Conservation (phyloP, 1,140 invertebrate species). For the Calephelis nemesis region DNA sequence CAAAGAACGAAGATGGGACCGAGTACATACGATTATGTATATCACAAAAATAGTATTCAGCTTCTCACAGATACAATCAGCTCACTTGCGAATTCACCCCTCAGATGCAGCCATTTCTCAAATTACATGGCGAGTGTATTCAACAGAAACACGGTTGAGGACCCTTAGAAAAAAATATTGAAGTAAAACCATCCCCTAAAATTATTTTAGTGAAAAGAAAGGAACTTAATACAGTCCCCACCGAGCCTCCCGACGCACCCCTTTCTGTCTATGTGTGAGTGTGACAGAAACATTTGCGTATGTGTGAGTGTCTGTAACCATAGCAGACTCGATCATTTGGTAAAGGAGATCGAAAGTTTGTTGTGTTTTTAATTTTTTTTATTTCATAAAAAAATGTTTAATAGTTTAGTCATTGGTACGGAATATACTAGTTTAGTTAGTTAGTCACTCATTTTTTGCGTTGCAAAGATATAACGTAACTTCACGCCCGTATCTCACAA, state of each 20-base stretch:
- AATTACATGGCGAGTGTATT: slow-evolving; percentile 65
- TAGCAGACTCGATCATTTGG: slow-evolving; percentile 56
- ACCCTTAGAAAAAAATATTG: slow-evolving; percentile 71
- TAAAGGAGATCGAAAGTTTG: slow-evolving; percentile 43
- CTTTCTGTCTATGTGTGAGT: slow-evolving; percentile 42
- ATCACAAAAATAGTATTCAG: slow-evolving; percentile 7
- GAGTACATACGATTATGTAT: too few species aligned
- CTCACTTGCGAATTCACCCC: slow-evolving; percentile 59
- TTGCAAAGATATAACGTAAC: too few species aligned
- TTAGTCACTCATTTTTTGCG: too few species aligned
- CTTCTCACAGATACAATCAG: slow-evolving; percentile 50
- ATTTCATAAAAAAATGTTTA: too few species aligned
- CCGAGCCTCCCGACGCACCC: slow-evolving; percentile 66
- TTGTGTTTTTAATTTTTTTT: not conserved
- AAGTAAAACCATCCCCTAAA: slow-evolving; percentile 77
- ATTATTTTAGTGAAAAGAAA: slow-evolving; percentile 79
- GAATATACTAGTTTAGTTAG: too few species aligned
- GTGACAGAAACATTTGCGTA: slow-evolving; percentile 25
- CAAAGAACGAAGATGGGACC: too few species aligned
- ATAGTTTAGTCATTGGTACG: too few species aligned
- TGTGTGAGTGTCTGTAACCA: slow-evolving; percentile 65
- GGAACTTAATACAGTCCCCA: slow-evolving; percentile 78
- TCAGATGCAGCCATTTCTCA: slow-evolving; percentile 66
- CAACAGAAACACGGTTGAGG: slow-evolving; percentile 57
- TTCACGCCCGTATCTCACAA: too few species aligned